Evolutionary conservation across 2,113 vertebrate genomes (phyloP).

Genomic region (Nannospalax galili): DNA sequence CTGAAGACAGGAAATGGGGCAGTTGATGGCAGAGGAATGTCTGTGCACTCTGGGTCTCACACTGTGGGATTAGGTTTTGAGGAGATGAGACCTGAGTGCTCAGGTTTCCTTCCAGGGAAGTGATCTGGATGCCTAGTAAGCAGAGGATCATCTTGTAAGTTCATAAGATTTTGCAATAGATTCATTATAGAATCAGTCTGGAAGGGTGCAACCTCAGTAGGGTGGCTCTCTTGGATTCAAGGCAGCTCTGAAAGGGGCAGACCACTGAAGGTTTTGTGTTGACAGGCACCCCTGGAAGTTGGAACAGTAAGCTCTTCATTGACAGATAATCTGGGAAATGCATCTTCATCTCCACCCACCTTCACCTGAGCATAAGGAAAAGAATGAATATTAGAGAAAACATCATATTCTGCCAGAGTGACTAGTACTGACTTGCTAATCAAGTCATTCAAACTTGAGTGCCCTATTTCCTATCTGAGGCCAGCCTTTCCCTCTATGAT

Average conservation of each 20-base stretch:
- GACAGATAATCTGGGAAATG: background rate
- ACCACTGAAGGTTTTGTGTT: background rate
- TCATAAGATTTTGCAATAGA: background rate
- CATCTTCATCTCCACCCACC: background rate
- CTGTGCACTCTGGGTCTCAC: background rate
- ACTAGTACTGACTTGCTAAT: too few species aligned
- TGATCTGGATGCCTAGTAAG: background rate
- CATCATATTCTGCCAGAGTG: too few species aligned
- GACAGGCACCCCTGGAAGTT: background rate
- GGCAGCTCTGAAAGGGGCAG: too few species aligned
- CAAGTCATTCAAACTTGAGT: background rate
- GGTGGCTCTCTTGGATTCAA: background rate
- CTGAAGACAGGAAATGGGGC: background rate
- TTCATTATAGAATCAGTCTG: background rate
- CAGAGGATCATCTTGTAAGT: background rate
- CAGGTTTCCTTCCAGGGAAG: background rate
- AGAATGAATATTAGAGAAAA: background rate
- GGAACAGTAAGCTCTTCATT: background rate
- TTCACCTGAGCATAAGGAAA: background rate
- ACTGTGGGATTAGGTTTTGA: background rate
- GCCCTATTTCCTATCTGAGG: background rate
- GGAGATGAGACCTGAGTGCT: background rate
- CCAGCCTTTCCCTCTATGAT: background rate
- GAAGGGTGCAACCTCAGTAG: background rate
- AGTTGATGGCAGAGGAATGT: background rate